These are phyloP conservation scores for Trachurus trachurus DNA, from an alignment of 2,797 vertebrate genomes.

Conservation along the genomic window DNA sequence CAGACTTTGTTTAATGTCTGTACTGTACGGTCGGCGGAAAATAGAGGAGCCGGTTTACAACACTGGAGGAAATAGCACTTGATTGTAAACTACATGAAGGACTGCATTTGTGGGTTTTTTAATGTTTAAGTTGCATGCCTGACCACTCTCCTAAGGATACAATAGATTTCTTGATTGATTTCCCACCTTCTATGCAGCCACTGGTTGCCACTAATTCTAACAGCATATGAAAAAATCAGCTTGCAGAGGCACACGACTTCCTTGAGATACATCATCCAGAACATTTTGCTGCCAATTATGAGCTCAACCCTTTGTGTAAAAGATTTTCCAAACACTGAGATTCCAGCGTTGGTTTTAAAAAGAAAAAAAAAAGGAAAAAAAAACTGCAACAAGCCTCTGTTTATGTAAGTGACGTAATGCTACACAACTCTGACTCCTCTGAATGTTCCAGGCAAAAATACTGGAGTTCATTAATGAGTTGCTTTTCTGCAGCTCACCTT, in stretches of 20 bases:
- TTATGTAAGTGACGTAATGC: no score
- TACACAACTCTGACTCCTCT: no score
- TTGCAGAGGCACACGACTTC: constrained; percentile 1
- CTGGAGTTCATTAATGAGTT: neutral
- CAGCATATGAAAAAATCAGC: constrained; percentile 15
- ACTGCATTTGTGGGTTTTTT: neutral
- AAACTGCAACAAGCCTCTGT: neutral
- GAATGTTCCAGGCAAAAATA: neutral
- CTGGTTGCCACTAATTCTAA: constrained; percentile 17
- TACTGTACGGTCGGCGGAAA: constrained; percentile 30
- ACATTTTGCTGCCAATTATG: neutral
- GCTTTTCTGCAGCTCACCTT: constrained; percentile 4
- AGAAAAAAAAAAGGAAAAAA: no score
- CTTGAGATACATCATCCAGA: neutral
- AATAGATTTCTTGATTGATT: constrained; percentile 15
- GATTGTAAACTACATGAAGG: constrained; percentile 19
- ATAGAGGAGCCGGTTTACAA: constrained; percentile 7
- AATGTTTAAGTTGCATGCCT: neutral
- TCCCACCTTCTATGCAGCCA: constrained; percentile 7
- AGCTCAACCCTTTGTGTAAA: neutral
- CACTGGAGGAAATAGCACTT: constrained; percentile 7
- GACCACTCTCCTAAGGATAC: constrained; percentile 5
- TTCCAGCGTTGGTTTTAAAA: constrained; percentile 13
- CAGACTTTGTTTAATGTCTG: constrained; percentile 59
- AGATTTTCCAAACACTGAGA: neutral